Evolutionary conservation across 2,888 invertebrate genomes (phyloP), one percentile per base, ranked within the genome.

Genomic region (Harpalus rufipes): DNA sequence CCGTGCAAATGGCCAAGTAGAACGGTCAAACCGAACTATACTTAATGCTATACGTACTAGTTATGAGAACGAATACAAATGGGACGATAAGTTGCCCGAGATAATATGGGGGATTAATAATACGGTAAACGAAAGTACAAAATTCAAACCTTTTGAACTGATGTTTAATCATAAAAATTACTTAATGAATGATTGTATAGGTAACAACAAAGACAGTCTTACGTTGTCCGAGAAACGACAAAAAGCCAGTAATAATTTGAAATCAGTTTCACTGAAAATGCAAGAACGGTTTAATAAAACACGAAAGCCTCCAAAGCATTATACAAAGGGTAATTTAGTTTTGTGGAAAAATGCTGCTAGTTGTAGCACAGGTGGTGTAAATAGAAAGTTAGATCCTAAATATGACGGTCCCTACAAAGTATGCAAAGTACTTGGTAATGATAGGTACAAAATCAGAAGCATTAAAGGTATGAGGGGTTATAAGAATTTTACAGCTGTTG

Each of bases 101-200:
- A 74, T 74, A 12, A 51, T 76, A 51, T 51, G 51, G 76, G 56
- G 76, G 56, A 76, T 51, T 12, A 51, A 59, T 14, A 59, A 59
- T 18, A 59, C 59, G 59, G 16, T 6, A 14, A 59, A 59, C 6
- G 59, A 59, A 10, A 76, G 76, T 56, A 76, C 76, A 14, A 76
- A 76, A 76, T 76, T 21, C 10, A 76, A 51, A 14, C 56, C 76
- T 10, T 76, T 56, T 18, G 76, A 76, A 76, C 76, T 76, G 44
- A 76, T 76, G 56, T 51, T 39, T 59, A 59, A 59, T 12, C 59
- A 59, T 59, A 59, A 59, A 59, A 59, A 59, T 18, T 59, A 59
- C 7, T 10, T 76, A 32, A 76, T 76, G 51, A 76, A 76, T 51
- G 76, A 76, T 76, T 51, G 51, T 18, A 8, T 58, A 25, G 76